Evolutionary conservation across 2,888 invertebrate genomes (phyloP).

Genomic region (Cryptus armator): DNA sequence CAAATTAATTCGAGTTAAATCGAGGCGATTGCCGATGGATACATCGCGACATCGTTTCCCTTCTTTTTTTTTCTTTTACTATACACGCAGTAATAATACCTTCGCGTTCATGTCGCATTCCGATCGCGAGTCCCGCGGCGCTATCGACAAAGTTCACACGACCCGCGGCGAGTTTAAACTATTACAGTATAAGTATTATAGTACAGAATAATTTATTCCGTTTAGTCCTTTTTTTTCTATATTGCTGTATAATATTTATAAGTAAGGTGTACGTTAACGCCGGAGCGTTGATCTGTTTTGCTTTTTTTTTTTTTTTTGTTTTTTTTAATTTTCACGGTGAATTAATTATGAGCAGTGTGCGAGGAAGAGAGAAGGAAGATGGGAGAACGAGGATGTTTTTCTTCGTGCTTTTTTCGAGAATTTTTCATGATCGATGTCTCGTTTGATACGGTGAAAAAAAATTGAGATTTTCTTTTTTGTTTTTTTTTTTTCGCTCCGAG

Average conservation of each 20-base stretch:
- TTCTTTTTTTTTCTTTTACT: not conserved
- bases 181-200: slow-evolving; percentile 27
- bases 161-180: slow-evolving; percentile 38
- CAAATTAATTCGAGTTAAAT: not conserved
- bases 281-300: slow-evolving; percentile 20
- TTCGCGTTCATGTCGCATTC: slow-evolving; percentile 3
- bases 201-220: slow-evolving; percentile 35
- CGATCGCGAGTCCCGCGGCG: slow-evolving; percentile 6
- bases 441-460: not conserved
- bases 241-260: slow-evolving; percentile 21
- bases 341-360: slow-evolving; percentile 17
- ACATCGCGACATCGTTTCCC: slow-evolving; percentile 2
- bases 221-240: slow-evolving; percentile 24
- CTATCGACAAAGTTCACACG: slow-evolving; percentile 45
- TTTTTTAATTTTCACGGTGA: not conserved
- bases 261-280: slow-evolving; percentile 14
- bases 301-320: not conserved
- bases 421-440: slow-evolving; percentile 19
- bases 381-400: slow-evolving; percentile 45
- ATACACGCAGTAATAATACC: slow-evolving; percentile 5
- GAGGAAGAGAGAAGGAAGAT: slow-evolving; percentile 55
- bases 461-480: not conserved
- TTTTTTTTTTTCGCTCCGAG: not conserved
- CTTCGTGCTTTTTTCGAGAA: slow-evolving; percentile 1
- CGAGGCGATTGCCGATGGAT: slow-evolving; percentile 21